Base-by-base conservation (phyloP, 2,888 invertebrate species). In the Drosophila multiciliata region DNA sequence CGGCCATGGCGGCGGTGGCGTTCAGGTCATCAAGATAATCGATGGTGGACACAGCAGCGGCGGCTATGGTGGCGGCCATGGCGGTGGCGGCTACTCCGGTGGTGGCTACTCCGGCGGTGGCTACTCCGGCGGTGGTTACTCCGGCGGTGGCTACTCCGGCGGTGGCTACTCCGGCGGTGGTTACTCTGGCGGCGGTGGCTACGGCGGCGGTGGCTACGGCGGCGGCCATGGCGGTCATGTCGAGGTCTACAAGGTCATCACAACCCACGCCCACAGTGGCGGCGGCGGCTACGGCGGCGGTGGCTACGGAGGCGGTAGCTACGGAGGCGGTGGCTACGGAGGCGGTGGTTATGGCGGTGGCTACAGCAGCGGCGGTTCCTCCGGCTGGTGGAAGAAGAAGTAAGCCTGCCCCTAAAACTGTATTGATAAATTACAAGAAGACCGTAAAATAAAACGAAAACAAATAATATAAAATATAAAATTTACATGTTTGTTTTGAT, bases 351-450 rank as follows among this genome's bases (percentile, higher is more conserved):
- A 75, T 3, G 57, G 75, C 38, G 70, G 75, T 26, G 55, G 35
- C 12, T 35, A 35, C 35, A 12, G 35, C 35, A 58, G 66, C 23
- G 53, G 57, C 26, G 60, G 63, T 23, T 52, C 61, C 57, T 87
- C 84, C 65, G 85, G 85, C 55, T 86, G 86, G 86, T 86, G 86
- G 89, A 87, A 88, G 70, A 87, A 88, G 67, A 89, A 87, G 55
- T 87, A 77, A 76, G n/a, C 72, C 29, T 40, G 60, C 48, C 65
- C 6, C 32, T 54, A 11, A 3, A 40, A 55, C 58, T 45, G 15
- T 45, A 58, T 29, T 49, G 36, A 35, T 66, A 45, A 8, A 20
- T 42, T 42, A 12, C 38, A 54, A 49, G 32, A 55, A 65, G 50
- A 48, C 45, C 40, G 49, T 68, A 71, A n/a, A 60, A 65, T 54